Base-by-base conservation (phyloP, 2,888 invertebrate species). In the Ephialtes manifestator region DNA sequence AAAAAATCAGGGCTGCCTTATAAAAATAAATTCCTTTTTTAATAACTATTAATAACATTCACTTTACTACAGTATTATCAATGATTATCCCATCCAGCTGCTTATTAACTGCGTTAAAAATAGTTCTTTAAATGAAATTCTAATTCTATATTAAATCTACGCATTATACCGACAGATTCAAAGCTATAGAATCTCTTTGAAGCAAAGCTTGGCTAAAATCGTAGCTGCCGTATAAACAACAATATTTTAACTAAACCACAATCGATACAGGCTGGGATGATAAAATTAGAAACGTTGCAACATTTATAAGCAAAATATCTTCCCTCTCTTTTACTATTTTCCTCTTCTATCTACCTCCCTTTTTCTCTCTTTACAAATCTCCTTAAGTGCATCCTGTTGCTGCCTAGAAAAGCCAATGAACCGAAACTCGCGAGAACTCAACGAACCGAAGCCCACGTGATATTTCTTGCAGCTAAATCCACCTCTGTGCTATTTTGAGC, bases 261-360 rank as follows among this genome's bases (percentile, higher is more conserved):
- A 18, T 67, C 35, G 24, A 55, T 43, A 55, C 46, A 31, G 31
- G 43, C n/a, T 24, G 13, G 31, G 53, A 18, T 28, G 43, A 76
- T 70, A 83, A 80, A 83, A 76, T 83, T 83, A 70, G 70, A 70
- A 68, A 43, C 43, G 60, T 11, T 39, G 20, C 48, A 35, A 82
- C 58, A 80, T 84, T 84, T 68, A 72, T 48, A 53, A 55, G 39
- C 53, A 18, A 39, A 55, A 67, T 67, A 11, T 39, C 39, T 71
- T 31, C 28, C 15, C 11, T n/a, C 28, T 24, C 0, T 28, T 24
- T 24, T 20, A 11, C 7, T 28, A 11, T 28, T 13, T 3, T 13
- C 10, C 28, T 31, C 53, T 15, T 2, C 28, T 13, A 8, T 10
- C 10, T 10, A 7, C 10, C 10, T 10, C 2, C 10, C 2, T 0